phyloP scores from a whole-genome alignment of 1,140 invertebrate species.

The Hermatobates lingyangjiaoensis region DNA sequence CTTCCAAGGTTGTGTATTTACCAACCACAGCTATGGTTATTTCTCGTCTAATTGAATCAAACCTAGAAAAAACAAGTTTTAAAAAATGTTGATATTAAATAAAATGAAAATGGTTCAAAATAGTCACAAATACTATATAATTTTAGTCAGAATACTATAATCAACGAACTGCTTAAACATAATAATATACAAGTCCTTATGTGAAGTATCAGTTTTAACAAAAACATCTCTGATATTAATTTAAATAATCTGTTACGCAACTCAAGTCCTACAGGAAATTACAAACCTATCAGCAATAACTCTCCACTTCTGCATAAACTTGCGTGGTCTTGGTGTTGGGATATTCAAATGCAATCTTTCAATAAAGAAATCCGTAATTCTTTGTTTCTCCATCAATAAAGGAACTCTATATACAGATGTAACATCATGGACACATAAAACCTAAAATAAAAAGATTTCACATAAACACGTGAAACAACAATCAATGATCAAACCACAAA shows the following conservation, averaged over 20 bases:
- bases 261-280: slow-evolving; percentile 4
- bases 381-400: slow-evolving; percentile 76
- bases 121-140: too few species aligned
- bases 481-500: too few species aligned
- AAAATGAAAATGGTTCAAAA: too few species aligned
- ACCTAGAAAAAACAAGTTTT: slow-evolving; percentile 24
- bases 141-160: too few species aligned
- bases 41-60: slow-evolving; percentile 57
- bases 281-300: slow-evolving; percentile 63
- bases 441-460: too few species aligned
- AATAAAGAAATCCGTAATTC: slow-evolving; percentile 69
- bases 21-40: slow-evolving; percentile 93
- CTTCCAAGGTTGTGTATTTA: slow-evolving; percentile 91
- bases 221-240: background rate
- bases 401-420: slow-evolving; percentile 92
- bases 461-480: too few species aligned
- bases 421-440: slow-evolving; percentile 88
- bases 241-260: background rate
- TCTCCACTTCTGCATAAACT: slow-evolving; percentile 78
- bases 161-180: too few species aligned
- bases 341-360: slow-evolving; percentile 63
- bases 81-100: background rate
- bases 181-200: background rate
- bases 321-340: slow-evolving; percentile 36
- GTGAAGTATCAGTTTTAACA: background rate